Base-by-base conservation (phyloP, 1,140 invertebrate species). In the Drosophila triauraria region DNA sequence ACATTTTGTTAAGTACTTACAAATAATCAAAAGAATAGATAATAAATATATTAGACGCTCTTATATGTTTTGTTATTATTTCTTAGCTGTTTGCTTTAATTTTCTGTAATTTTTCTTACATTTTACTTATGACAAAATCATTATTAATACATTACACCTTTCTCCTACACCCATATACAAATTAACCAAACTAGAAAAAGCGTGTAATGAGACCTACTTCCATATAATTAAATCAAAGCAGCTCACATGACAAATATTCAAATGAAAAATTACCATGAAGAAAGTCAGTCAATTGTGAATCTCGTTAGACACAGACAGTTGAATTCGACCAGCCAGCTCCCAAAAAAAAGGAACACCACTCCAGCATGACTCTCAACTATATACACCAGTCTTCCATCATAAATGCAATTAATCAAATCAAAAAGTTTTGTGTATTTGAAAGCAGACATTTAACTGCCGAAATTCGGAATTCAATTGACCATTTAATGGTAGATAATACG, bases 381-480 rank as follows among this genome's bases (percentile, higher is more conserved):
- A 38, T 58, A 30, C 30, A 35, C 35, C 8, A 4, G 35, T 70
- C 43, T 46, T 62, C 51, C 35, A 50, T 72, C 69, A 57, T 17
- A 51, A 25, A 43, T 59, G 51, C 47, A 65, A 75, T 76, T 76
- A 76, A 76, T 76, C 61, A 76, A 76, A 76, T 42, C 17, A 42
- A 51, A 76, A 53, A 42, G 20, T 40, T 69, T 56, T 43, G 38
- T 48, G 30, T n/a, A 68, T 51, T 69, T 27, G 12, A 56, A 68
- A 38, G 63, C 48, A 48, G 58, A 60, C 54, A 80, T 77, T 77
- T 70, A 64, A 51, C 72, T 79, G 60, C 47, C 46, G 7, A 74
- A 72, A 51, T 53, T 54, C 32, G 20, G 51, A 80, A 67, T 74
- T 74, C 75, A 79, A 79, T 80, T 80, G 75, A 54, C 38, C 77